These are phyloP conservation scores for Bedellia somnulentella DNA, from an alignment of 2,888 invertebrate genomes.

Conservation along the genomic window DNA sequence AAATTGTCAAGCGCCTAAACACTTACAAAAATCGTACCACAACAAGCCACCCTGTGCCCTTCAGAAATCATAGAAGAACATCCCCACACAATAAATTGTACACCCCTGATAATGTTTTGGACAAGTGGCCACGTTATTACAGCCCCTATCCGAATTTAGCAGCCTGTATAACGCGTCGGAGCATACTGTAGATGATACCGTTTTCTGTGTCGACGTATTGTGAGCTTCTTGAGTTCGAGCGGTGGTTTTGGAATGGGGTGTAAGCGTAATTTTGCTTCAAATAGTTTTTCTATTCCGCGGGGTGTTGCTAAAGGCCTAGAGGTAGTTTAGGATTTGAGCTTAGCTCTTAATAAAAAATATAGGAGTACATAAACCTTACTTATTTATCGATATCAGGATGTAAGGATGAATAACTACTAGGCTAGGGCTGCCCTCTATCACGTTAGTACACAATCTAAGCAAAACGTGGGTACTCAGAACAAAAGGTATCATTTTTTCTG, in stretches of 20 bases:
- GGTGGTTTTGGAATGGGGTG: neutral
- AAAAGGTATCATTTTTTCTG: no score
- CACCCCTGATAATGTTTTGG: neutral
- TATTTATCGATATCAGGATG: no score
- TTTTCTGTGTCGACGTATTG: neutral
- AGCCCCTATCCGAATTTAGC: neutral
- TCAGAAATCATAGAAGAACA: neutral
- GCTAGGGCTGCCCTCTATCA: no score
- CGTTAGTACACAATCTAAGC: no score
- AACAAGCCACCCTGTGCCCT: neutral
- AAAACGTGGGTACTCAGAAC: no score
- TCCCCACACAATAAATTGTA: constrained; percentile 1
- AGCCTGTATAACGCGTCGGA: neutral
- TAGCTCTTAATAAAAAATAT: no score
- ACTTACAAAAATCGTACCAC: neutral
- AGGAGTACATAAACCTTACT: no score
- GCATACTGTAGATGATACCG: neutral
- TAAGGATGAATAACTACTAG: no score
- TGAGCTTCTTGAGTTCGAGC: neutral
- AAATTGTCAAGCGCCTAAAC: constrained; percentile 1
- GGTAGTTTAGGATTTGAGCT: no score
- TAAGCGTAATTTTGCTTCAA: neutral
- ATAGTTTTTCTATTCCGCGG: neutral
- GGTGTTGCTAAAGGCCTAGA: neutral
- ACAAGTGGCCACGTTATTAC: constrained; percentile 1